Evolutionary conservation across 2,797 vertebrate species (phyloP).

Genomic region (Apogon talboti): DNA sequence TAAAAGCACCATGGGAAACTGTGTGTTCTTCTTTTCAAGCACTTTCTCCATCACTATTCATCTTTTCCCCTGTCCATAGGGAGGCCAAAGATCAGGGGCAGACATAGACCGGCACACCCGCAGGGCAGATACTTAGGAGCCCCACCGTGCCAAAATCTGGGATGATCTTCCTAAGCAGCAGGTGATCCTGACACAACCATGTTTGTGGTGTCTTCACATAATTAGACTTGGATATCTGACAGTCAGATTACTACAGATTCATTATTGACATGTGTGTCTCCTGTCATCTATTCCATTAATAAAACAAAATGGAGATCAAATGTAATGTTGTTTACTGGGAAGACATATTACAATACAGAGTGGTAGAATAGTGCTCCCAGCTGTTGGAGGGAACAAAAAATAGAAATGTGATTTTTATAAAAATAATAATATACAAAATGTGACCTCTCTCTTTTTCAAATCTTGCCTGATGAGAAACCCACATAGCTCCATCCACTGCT

Average conservation of each 20-base stretch:
- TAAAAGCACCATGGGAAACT: constrained; percentile 40
- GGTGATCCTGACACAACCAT: constrained; percentile 36
- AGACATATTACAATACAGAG: constrained; percentile 6
- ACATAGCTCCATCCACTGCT: constrained; percentile 32
- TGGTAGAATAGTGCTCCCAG: constrained; percentile 22
- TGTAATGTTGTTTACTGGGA: background rate
- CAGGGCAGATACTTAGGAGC: constrained; percentile 51
- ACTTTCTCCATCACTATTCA: constrained; percentile 47
- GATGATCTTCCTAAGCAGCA: constrained; percentile 67
- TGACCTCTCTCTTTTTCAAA: constrained; percentile 47
- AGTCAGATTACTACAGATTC: constrained; percentile 35
- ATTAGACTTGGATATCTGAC: constrained; percentile 43
- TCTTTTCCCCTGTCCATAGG: constrained; percentile 35
- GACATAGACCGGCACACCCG: constrained; percentile 41
- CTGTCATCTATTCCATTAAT: constrained; percentile 13
- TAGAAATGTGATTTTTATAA: constrained; percentile 29
- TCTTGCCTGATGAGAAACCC: constrained; percentile 44
- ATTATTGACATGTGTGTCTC: constrained; percentile 35
- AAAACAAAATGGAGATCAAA: constrained; percentile 10
- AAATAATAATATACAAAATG: constrained; percentile 38
- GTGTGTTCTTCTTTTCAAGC: constrained; percentile 55
- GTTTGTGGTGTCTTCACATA: constrained; percentile 42
- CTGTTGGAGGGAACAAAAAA: constrained; percentile 5
- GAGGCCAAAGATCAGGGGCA: constrained; percentile 52
- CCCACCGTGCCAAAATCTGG: constrained; percentile 56